Conservation (phyloP, 23 tunicate genomes). For the Trididemnum miniatum region DNA sequence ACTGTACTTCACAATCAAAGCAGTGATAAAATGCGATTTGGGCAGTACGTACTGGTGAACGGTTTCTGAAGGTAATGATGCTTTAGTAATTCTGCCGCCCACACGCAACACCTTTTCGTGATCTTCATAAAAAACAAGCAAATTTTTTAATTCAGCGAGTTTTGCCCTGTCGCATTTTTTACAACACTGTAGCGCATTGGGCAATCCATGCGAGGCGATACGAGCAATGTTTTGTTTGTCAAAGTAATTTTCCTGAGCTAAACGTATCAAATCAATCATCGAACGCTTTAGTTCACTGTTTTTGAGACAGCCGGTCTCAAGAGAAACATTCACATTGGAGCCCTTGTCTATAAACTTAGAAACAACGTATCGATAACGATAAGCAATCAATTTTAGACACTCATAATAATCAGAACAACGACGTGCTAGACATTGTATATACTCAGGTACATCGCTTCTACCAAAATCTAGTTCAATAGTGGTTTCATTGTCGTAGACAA, state of each 20-base stretch:
- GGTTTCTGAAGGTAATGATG: not conserved
- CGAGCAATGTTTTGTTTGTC: not conserved
- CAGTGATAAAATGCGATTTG: not conserved
- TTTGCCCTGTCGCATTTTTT: not conserved
- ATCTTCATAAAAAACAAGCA: constrained; percentile 2
- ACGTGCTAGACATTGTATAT: not conserved
- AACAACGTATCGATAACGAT: constrained; percentile 13
- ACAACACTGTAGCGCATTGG: not conserved
- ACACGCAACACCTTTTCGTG: not conserved
- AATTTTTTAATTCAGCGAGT: constrained; percentile 10
- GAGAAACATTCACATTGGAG: not conserved
- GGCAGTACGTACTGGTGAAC: constrained; percentile 18
- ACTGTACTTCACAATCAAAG: too few species aligned
- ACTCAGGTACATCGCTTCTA: constrained; percentile 4
- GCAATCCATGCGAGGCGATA: not conserved
- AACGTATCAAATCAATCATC: not conserved
- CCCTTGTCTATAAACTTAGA: not conserved
- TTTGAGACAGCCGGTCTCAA: constrained; percentile 4
- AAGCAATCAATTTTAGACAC: constrained; percentile 16
- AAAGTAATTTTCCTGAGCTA: constrained; percentile 18
- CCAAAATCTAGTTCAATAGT: not conserved
- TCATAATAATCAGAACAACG: not conserved
- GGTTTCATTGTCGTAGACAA: not conserved
- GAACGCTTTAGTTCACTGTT: not conserved
- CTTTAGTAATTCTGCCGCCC: constrained; percentile 16